These are phyloP conservation scores for Lathamus discolor DNA, from an alignment of 2,113 vertebrate genomes.

Conservation along the genomic window DNA sequence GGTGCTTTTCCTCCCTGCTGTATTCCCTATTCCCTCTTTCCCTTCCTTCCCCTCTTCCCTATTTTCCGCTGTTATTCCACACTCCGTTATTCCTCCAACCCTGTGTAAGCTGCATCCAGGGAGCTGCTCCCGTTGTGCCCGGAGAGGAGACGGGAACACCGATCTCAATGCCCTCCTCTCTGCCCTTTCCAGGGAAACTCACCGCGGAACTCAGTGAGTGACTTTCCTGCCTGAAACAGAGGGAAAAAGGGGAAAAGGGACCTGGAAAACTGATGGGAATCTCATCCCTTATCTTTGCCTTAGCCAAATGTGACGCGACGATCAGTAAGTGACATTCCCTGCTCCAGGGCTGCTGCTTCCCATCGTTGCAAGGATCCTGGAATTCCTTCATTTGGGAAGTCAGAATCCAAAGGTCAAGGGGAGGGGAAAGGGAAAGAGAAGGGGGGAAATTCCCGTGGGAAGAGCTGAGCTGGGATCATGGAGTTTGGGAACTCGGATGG, in stretches of 20 bases:
- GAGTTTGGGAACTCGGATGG: neutral
- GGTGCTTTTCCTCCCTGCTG: too few species aligned
- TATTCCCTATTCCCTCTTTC: neutral
- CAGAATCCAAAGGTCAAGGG: neutral
- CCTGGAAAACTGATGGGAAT: neutral
- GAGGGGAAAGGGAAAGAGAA: neutral
- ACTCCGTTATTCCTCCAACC: neutral
- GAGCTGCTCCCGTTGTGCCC: neutral
- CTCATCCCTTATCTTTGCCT: neutral
- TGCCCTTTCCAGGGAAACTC: neutral
- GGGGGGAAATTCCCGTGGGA: rapidly evolving
- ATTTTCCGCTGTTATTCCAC: neutral
- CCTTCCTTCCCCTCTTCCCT: neutral
- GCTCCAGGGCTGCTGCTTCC: neutral
- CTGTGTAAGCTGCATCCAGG: neutral
- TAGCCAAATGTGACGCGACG: neutral
- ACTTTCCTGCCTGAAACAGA: rapidly evolving
- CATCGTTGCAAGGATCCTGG: neutral
- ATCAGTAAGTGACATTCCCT: neutral
- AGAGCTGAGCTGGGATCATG: neutral
- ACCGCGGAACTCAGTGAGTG: neutral
- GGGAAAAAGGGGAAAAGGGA: neutral
- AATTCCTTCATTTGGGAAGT: neutral
- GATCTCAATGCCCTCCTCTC: neutral
- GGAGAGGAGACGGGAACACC: neutral